These are phyloP conservation scores for Megamerina dolium DNA, from an alignment of 2,888 invertebrate species.

Conservation along the genomic window DNA sequence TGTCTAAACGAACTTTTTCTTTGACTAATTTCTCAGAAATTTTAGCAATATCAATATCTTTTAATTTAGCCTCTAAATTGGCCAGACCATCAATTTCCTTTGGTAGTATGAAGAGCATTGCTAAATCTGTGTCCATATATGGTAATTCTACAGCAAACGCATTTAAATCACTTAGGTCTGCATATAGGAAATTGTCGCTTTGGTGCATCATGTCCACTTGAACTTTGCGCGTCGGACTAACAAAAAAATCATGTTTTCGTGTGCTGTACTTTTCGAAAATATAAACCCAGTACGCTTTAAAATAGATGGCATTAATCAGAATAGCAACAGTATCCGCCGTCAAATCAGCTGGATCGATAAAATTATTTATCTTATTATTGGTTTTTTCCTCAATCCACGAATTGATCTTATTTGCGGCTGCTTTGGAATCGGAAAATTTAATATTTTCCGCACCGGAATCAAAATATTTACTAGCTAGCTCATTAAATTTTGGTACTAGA, in stretches of 20 bases:
- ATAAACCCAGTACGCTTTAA: constrained; percentile 53
- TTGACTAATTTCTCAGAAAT: constrained; percentile 54
- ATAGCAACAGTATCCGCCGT: too few relatives aligned
- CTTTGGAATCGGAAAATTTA: constrained; percentile 54
- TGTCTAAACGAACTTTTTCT: constrained; percentile 48
- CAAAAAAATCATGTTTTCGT: too few relatives aligned
- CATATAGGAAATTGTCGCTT: constrained; percentile 30
- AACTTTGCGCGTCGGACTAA: too few relatives aligned
- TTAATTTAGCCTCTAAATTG: constrained; percentile 58
- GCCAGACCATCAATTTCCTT: constrained; percentile 60
- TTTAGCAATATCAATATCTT: constrained; percentile 52
- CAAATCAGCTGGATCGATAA: constrained; percentile 60
- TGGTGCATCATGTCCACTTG: constrained; percentile 65
- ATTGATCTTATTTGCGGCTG: constrained; percentile 62
- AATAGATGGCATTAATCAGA: too few relatives aligned
- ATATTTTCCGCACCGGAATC: constrained; percentile 59
- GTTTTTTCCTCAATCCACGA: constrained; percentile 75
- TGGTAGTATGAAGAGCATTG: constrained; percentile 72
- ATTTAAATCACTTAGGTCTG: constrained; percentile 23
- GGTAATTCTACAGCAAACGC: constrained; percentile 56
- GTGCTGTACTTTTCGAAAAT: constrained; percentile 60
- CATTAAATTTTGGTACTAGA: constrained; percentile 54
- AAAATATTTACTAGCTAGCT: constrained; percentile 58
- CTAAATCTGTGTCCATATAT: constrained; percentile 62
- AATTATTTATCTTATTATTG: constrained; percentile 69